Evolutionary conservation across 1,140 invertebrate species (phyloP).

Genomic region (Ceratina calcarata): DNA sequence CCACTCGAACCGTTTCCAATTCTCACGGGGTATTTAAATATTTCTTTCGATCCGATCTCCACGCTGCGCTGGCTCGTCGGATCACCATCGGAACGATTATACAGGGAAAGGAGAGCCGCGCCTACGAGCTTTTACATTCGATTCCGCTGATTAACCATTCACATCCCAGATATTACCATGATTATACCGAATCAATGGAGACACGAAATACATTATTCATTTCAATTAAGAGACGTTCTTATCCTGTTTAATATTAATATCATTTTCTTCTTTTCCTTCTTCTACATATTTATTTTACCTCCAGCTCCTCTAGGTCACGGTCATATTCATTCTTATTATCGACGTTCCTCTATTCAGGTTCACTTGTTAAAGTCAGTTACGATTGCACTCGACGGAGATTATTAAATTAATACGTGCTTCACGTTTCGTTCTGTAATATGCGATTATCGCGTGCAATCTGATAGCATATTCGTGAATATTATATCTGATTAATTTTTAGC

Average conservation of each 20-base stretch:
- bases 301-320: conserved; percentile 8
- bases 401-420: neutral
- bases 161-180: conserved; percentile 2
- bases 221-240: conserved; percentile 36
- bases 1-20: neutral
- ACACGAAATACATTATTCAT: conserved; percentile 41
- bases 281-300: neutral
- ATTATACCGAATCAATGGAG: conserved; percentile 32
- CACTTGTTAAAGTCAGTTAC: neutral
- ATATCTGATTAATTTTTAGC: too few relatives aligned
- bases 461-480: neutral
- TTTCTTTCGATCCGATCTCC: neutral
- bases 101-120: neutral
- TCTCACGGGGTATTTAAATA: neutral
- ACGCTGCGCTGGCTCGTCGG: too few relatives aligned
- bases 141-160: conserved; percentile 23
- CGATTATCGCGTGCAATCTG: neutral
- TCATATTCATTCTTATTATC: conserved; percentile 21
- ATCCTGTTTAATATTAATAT: conserved; percentile 37
- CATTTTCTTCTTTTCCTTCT: neutral
- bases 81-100: conserved; percentile 4
- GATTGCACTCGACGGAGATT: neutral
- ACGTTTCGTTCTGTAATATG: neutral
- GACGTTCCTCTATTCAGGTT: neutral
- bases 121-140: conserved; percentile 12